phyloP scores from a whole-genome alignment of 2,113 vertebrate species.

The human (Homo sapiens) region GRCh38 chr22:37147501-37148000 shows the following conservation, averaged over 20 bases:
- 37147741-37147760: background rate
- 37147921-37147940: accelerated
- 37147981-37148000: background rate
- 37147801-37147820: accelerated
- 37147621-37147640: background rate
- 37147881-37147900: background rate
- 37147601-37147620: background rate
- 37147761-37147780: background rate
- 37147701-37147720: too few species aligned
- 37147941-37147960: background rate
- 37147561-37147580: background rate
- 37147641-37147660: background rate
- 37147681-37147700: background rate
- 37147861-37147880: background rate
- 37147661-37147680: background rate
- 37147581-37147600: accelerated
- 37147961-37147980: accelerated
- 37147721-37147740: accelerated
- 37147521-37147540: background rate
- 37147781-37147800: background rate
- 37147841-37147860: background rate
- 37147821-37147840: background rate
- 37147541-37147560: background rate
- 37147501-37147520: background rate
- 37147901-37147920: background rate